Percentiles rank a stretch among this genome's conserved stretches.
Evolutionary conservation across 2,888 invertebrate species (phyloP).

Genomic region (Exephanes ischioxanthus): DNA sequence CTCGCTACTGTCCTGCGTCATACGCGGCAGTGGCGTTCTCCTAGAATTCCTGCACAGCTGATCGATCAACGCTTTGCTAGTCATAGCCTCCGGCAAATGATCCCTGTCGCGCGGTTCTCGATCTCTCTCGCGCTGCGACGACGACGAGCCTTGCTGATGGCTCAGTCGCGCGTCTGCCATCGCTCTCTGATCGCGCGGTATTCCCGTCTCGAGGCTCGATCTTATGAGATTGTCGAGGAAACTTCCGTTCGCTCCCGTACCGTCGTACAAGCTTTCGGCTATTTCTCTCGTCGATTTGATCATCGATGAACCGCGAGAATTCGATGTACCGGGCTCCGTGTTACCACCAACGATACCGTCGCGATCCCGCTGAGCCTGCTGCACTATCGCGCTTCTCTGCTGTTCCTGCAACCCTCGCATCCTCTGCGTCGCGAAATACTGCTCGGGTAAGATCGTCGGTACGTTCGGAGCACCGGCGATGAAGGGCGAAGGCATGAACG

Average conservation of each 20-base stretch:
- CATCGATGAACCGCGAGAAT: constrained; percentile 82
- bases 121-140: constrained; percentile 83
- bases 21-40: constrained; percentile 86
- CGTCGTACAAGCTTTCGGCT: constrained; percentile 89
- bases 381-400: constrained; percentile 82
- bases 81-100: constrained; percentile 86
- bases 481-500: constrained; percentile 87
- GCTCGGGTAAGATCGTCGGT: constrained; percentile 86
- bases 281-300: constrained; percentile 87
- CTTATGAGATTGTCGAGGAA: constrained; percentile 94
- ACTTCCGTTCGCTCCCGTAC: constrained; percentile 89
- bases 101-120: constrained; percentile 83
- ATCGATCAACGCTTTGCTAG: constrained; percentile 88
- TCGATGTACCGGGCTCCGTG: constrained; percentile 80
- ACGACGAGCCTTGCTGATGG: constrained; percentile 83
- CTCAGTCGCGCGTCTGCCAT: constrained; percentile 83
- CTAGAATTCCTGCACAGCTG: constrained; percentile 89
- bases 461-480: constrained; percentile 86
- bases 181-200: constrained; percentile 84
- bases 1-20: constrained; percentile 84
- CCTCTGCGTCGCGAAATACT: constrained; percentile 92
- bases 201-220: constrained; percentile 91
- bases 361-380: constrained; percentile 76
- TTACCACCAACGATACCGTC: constrained; percentile 71
- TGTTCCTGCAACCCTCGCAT: constrained; percentile 93